Conservation (phyloP, 2,888 invertebrate species). For the Ophion obscuratus region DNA sequence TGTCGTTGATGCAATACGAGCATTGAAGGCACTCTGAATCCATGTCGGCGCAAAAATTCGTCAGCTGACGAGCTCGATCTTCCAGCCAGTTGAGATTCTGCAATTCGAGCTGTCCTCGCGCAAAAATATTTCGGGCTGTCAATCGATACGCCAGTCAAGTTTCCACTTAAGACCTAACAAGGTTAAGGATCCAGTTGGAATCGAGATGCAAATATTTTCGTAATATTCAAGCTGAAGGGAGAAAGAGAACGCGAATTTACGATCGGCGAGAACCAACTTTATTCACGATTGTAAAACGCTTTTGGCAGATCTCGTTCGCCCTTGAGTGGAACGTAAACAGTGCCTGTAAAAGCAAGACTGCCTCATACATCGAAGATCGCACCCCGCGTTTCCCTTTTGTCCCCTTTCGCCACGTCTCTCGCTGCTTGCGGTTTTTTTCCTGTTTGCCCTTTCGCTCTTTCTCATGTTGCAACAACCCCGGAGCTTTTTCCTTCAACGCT, state of each 20-base stretch:
- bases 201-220: background rate
- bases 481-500: background rate
- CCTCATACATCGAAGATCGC: background rate
- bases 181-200: too few relatives aligned
- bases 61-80: too few relatives aligned
- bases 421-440: background rate
- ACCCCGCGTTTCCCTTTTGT: background rate
- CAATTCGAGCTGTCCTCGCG: too few relatives aligned
- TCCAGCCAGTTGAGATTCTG: too few relatives aligned
- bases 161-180: too few relatives aligned
- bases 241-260: background rate
- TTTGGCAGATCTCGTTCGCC: background rate
- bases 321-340: background rate
- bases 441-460: background rate
- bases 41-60: too few relatives aligned
- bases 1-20: too few relatives aligned
- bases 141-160: background rate
- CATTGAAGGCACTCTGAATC: too few relatives aligned
- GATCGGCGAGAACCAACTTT: background rate
- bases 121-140: too few relatives aligned
- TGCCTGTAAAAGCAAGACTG: slow-evolving; percentile 3
- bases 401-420: background rate
- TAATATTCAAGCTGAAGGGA: background rate
- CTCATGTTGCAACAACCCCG: background rate
- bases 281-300: slow-evolving; percentile 9